Evolutionary conservation across 2,797 vertebrate genomes (phyloP), one percentile per base, ranked within the genome.

Genomic region (Nannoperca obscura): DNA sequence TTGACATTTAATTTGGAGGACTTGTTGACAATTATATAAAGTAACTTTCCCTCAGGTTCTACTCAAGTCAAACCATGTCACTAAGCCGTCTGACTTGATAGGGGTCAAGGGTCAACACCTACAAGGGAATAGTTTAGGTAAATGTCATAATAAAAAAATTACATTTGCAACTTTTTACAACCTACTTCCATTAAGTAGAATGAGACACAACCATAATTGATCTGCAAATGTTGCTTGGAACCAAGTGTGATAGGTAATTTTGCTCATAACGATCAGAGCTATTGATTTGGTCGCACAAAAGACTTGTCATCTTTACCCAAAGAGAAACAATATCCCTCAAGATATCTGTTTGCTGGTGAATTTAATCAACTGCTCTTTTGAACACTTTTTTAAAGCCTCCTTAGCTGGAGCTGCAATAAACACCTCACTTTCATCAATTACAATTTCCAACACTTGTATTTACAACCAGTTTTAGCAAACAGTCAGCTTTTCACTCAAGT

Each of bases 261-360:
- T 58, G 50, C 57, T 79, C 36, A 42, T 27, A 14, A 22, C 13
- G 4, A 32, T 63, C 68, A 67, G 34, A 81, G 61, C 38, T 32
- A 38, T 40, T 63, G 17, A 70, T 63, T 22, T 46, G 17, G 44
- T 17, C 4, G 7, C 44, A 46, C 44, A 46, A 46, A 46, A 7
- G 44, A 46, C 44, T 46, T 19, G 4, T 11, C 40, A 19, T 46
- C 44, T 46, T 19, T 46, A 19, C 17, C 44, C 44, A 46, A 17
- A 46, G 44, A 46, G 7, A 46, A 19, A 3, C 17, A 46, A 46
- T 46, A 46, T 42, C 12, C 13, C 40, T 42, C 12, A 42, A 42
- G 12, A 42, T 13, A 42, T 38, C 36, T 14, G 13, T 46, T 46
- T 46, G 17, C 7, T 46, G 17, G 17, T 2, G 7, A 46, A 20